Conservation (phyloP, 2,113 vertebrate genomes). For the Petroica traversi region DNA sequence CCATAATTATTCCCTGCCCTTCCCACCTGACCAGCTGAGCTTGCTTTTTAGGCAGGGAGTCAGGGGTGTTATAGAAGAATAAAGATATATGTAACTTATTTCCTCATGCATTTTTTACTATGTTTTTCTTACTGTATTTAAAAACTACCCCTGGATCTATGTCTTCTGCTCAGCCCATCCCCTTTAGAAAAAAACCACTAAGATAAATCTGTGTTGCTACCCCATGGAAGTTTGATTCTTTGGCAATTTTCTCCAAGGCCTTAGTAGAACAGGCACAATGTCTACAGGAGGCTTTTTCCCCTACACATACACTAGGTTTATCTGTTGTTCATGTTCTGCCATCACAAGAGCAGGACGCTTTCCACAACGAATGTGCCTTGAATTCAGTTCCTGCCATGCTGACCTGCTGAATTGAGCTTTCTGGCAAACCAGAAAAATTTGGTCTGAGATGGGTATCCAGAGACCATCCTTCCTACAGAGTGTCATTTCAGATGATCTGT, state of each 20-base stretch:
- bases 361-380: neutral
- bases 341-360: neutral
- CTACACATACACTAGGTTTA: neutral
- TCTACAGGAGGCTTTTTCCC: neutral
- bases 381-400: neutral
- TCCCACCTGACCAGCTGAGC: neutral
- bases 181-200: neutral
- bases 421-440: neutral
- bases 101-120: neutral
- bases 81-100: neutral
- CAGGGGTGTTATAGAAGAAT: neutral
- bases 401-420: slow-evolving; percentile 32
- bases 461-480: neutral
- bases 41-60: neutral
- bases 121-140: neutral
- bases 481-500: slow-evolving; percentile 29
- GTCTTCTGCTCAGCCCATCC: neutral
- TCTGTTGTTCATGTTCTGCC: neutral
- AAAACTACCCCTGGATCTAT: neutral
- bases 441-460: neutral
- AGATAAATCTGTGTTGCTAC: neutral
- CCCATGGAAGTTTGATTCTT: neutral
- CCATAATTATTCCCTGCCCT: neutral
- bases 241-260: slow-evolving; percentile 54
- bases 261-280: neutral